These are phyloP conservation scores for Barypeithes pellucidus DNA, from an alignment of 2,888 invertebrate species.

Conservation along the genomic window DNA sequence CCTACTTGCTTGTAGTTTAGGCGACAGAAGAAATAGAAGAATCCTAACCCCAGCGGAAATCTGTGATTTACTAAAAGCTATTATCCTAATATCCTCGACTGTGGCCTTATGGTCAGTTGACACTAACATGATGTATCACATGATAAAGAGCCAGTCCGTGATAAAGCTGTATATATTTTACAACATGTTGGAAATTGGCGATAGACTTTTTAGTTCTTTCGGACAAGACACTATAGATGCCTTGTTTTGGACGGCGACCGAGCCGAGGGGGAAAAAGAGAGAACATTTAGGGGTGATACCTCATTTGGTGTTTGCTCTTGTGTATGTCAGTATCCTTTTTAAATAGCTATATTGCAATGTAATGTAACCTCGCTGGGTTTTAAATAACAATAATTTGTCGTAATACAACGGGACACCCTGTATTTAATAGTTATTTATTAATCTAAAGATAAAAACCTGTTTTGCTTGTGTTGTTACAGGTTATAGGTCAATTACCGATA, in stretches of 20 bases:
- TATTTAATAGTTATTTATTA: too few species aligned
- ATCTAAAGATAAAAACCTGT: too few species aligned
- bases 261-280: conserved; percentile 87
- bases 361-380: too few species aligned
- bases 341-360: background rate
- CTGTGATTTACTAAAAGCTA: conserved; percentile 96
- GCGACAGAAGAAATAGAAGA: conserved; percentile 72
- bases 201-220: conserved; percentile 95
- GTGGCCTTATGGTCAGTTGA: conserved; percentile 93
- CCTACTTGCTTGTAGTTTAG: conserved; percentile 58
- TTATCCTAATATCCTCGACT: conserved; percentile 87
- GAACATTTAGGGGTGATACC: conserved; percentile 91
- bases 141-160: conserved; percentile 97
- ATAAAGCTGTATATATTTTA: conserved; percentile 99
- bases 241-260: conserved; percentile 98
- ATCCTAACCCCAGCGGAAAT: conserved; percentile 91
- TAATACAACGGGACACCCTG: too few species aligned
- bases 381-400: too few species aligned
- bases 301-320: conserved; percentile 92
- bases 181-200: conserved; percentile 99
- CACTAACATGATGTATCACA: conserved; percentile 97
- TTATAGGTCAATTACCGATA: background rate
- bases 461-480: background rate
- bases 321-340: conserved; percentile 95
- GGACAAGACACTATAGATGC: conserved; percentile 99